phyloP scores from a whole-genome alignment of 2,797 vertebrate genomes.

The Chloroceryle amazona region DNA sequence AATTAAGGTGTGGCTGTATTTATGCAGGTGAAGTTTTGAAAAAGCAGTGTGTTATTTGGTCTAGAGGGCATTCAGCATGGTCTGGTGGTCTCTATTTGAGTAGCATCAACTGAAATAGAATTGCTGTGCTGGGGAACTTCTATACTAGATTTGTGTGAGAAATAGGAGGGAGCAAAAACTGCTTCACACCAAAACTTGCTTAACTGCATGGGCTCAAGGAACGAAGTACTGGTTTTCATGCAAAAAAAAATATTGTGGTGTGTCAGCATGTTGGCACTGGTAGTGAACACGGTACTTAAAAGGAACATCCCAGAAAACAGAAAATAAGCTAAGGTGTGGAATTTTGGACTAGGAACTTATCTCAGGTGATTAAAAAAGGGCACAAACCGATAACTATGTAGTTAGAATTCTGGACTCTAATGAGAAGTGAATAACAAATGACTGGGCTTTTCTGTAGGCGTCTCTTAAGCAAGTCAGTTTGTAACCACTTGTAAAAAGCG shows the following conservation, averaged over 20 bases:
- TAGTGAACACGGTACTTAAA: slow-evolving; percentile 16
- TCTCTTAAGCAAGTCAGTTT: not conserved
- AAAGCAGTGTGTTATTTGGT: not conserved
- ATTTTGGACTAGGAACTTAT: not conserved
- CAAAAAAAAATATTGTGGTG: not conserved
- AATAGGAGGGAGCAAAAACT: not conserved
- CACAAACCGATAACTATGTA: not conserved
- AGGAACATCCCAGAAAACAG: not conserved
- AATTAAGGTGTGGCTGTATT: not conserved
- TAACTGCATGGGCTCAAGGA: slow-evolving; percentile 18
- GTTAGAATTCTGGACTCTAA: not conserved
- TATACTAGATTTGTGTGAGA: slow-evolving; percentile 16
- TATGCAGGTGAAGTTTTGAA: not conserved
- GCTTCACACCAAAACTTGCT: not conserved
- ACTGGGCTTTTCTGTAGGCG: not conserved
- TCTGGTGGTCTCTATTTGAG: not conserved
- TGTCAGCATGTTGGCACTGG: not conserved
- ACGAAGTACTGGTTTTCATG: slow-evolving; percentile 22
- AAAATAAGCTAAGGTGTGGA: not conserved
- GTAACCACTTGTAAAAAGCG: not conserved
- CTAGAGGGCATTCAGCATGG: not conserved
- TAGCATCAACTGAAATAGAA: not conserved
- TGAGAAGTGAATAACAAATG: not conserved
- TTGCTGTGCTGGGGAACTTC: not conserved
- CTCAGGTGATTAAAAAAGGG: not conserved